Conservation (phyloP, 2,113 vertebrate species). For the Miniopterus natalensis region DNA sequence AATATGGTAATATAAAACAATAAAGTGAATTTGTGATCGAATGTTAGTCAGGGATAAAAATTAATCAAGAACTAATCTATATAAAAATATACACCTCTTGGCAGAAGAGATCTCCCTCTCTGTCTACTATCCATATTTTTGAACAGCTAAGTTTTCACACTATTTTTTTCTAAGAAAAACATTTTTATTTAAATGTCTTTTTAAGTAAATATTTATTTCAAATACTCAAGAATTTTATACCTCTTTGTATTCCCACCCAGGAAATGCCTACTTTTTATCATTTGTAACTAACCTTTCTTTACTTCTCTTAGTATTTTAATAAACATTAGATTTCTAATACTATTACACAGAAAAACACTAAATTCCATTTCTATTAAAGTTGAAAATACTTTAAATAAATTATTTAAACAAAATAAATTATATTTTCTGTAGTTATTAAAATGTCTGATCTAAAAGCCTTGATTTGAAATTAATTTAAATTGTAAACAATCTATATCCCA, state of each 20-base stretch:
- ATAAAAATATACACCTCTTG: not conserved
- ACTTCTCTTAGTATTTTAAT: not conserved
- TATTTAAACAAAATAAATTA: slow-evolving; percentile 17
- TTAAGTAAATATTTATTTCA: not conserved
- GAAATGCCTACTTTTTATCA: not conserved
- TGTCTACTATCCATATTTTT: not conserved
- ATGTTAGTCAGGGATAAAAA: slow-evolving; percentile 12
- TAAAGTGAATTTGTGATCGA: not conserved
- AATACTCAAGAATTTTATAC: not conserved
- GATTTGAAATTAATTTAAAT: slow-evolving; percentile 8
- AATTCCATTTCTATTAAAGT: slow-evolving; percentile 35
- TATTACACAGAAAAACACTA: not conserved
- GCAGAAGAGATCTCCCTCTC: not conserved
- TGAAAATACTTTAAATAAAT: not conserved
- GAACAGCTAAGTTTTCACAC: not conserved
- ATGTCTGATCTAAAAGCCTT: slow-evolving; percentile 7
- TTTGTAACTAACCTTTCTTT: not conserved
- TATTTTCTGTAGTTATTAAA: slow-evolving; percentile 61
- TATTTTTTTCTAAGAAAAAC: not conserved
- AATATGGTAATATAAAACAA: not conserved
- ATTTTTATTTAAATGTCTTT: not conserved
- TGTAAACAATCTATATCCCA: slow-evolving; percentile 13
- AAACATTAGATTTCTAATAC: not conserved
- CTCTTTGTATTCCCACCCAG: not conserved
- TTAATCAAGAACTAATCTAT: not conserved